Evolutionary conservation across 92 coral and sea anemone genomes (phyloP).

Genomic region (Epizoanthus ramosus): DNA sequence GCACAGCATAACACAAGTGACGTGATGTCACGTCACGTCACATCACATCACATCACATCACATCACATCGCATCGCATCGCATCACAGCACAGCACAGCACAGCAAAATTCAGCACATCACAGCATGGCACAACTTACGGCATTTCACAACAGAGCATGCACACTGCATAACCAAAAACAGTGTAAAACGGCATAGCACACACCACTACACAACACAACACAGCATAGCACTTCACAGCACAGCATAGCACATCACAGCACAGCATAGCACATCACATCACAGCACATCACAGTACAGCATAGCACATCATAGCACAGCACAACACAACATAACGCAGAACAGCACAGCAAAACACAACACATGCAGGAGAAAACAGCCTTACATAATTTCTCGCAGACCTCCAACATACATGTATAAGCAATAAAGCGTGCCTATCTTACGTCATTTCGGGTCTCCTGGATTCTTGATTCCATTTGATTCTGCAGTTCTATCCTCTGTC

Average conservation of each 20-base stretch:
- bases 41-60: not conserved
- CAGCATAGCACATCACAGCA: not conserved
- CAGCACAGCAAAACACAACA: not conserved
- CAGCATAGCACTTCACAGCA: not conserved
- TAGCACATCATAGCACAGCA: too few species aligned
- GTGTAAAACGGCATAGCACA: not conserved
- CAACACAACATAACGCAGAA: not conserved
- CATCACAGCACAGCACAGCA: not conserved
- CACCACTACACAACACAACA: not conserved
- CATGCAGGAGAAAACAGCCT: too few species aligned
- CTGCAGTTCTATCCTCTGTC: slow-evolving; percentile 80
- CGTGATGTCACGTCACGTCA: too few species aligned
- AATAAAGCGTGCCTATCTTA: slow-evolving; percentile 42
- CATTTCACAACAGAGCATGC: not conserved
- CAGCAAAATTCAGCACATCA: not conserved
- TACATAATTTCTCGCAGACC: not conserved
- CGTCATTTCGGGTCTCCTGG: slow-evolving; percentile 78
- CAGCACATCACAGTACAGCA: too few species aligned
- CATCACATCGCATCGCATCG: not conserved
- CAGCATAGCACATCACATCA: not conserved
- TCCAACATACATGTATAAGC: not conserved
- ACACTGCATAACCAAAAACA: too few species aligned
- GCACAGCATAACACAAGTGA: too few species aligned
- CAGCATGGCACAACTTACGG: not conserved
- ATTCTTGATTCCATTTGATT: slow-evolving; percentile 81